Base-by-base conservation (phyloP, 92 coral and sea anemone species). In the Bergia puertoricense region DNA sequence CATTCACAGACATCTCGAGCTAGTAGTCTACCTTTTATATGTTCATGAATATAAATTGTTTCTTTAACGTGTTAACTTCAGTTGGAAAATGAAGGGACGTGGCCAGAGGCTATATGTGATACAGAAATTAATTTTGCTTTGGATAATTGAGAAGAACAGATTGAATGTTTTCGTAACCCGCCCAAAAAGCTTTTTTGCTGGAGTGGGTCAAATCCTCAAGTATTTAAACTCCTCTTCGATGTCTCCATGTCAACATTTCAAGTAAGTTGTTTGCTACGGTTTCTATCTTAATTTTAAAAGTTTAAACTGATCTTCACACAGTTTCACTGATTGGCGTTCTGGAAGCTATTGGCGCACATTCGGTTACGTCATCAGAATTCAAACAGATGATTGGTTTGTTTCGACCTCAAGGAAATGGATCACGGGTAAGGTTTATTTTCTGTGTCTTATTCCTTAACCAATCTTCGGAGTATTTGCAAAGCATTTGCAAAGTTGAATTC, bases 261-360 rank as follows among this genome's bases (percentile, higher is more conserved):
- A 18, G 0, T 5, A 62, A 16, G 69, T 62, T 62, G 8, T 2
- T 62, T 62, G 3, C 4, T 16, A 22, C 8, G 6, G 0, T 22
- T 62, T 22, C 30, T 62, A 6, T 9, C 20, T 57, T 57, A 0
- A 18, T 20, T 45, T 13, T 30, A 9, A 54, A 40, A 40, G 43
- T 40, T 15, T 41, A 0, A 13, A 67, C 76, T 50, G 18, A 4
- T 79, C 42, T 67, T 87, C 8, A 86, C 90, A 57, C 73, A 97
- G 99, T 89, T 77, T 91, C 92, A 40, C 91, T 97, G 48, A 90
- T 95, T 78, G 96, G 96, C 41, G 91, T 94, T 51, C 89, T 97
- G 65, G 99, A 97, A 81, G 97, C 92, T 5, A 88, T 97, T 62
- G 99, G 99, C 30, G 93, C 95, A 8, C 96, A 92, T 80, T 97